These are phyloP conservation scores for Oreochromis grahami DNA, from an alignment of 2,797 vertebrate species.

Conservation along the genomic window DNA sequence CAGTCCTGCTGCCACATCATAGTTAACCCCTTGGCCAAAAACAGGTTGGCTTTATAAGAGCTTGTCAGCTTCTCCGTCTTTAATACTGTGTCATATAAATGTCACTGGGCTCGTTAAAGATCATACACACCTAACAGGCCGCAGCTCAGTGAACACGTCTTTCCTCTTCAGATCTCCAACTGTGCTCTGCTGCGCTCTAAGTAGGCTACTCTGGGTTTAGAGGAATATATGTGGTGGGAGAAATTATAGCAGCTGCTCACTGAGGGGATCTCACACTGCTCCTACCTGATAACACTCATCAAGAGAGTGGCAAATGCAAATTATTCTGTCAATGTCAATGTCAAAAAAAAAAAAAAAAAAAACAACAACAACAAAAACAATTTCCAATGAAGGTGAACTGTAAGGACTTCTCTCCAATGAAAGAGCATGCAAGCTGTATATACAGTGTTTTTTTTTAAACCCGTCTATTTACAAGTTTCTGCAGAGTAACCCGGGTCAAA, in stretches of 20 bases:
- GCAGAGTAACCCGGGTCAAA: constrained; percentile 34
- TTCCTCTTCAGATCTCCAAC: constrained; percentile 42
- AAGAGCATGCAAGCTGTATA: constrained; percentile 6
- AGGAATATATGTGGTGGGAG: constrained; percentile 11
- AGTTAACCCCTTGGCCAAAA: constrained; percentile 64
- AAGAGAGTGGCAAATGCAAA: constrained; percentile 16
- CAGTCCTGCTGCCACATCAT: constrained; percentile 66
- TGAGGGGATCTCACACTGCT: constrained; percentile 8
- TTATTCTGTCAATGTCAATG: constrained; percentile 18
- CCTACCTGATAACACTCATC: constrained; percentile 29
- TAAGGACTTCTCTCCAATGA: constrained; percentile 6
- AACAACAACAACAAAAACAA: background rate
- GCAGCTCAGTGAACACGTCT: constrained; percentile 55
- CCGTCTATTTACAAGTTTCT: constrained; percentile 49
- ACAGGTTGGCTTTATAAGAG: constrained; percentile 61
- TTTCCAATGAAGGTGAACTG: constrained; percentile 26
- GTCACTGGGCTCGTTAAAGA: constrained; percentile 62
- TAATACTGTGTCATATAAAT: constrained; percentile 63
- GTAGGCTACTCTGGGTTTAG: background rate
- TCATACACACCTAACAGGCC: constrained; percentile 40
- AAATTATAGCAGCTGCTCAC: constrained; percentile 6
- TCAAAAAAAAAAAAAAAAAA: background rate
- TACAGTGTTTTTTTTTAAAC: constrained; percentile 10
- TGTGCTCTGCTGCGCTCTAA: background rate
- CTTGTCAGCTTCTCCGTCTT: constrained; percentile 50